A percentile compares a stretch with the other conserved stretches of the same genome.
phyloP scores from a whole-genome alignment of 2,888 invertebrate genomes.

The Oligia fasciuncula region DNA sequence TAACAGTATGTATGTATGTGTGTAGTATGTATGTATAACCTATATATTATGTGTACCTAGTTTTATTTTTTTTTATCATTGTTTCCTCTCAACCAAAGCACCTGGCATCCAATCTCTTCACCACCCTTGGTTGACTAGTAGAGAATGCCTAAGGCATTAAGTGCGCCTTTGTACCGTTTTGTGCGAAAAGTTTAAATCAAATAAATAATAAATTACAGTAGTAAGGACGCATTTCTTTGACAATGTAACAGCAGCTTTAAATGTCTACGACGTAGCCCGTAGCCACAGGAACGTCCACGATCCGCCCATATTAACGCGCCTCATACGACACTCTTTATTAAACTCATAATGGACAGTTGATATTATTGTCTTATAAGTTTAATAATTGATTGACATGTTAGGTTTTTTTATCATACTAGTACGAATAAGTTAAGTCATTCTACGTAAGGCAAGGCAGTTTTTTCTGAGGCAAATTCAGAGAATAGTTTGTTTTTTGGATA shows the following conservation, averaged over 20 bases:
- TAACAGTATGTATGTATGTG: not conserved
- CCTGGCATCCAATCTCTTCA: no score
- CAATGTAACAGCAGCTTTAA: slow-evolving; percentile 19
- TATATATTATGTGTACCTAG: no score
- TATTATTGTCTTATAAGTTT: slow-evolving; percentile 33
- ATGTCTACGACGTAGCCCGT: slow-evolving; percentile 78
- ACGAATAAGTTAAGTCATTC: slow-evolving; percentile 19
- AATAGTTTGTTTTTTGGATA: not conserved
- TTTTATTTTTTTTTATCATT: no score
- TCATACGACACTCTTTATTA: slow-evolving; percentile 71
- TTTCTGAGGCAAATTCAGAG: not conserved
- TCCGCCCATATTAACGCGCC: slow-evolving; percentile 75
- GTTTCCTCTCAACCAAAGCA: no score
- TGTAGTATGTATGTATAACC: no score
- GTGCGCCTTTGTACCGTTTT: no score
- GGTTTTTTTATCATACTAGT: not conserved
- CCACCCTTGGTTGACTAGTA: no score
- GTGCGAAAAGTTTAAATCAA: no score
- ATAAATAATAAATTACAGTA: no score
- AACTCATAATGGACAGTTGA: slow-evolving; percentile 49
- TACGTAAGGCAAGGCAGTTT: slow-evolving; percentile 12
- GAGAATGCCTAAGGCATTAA: no score
- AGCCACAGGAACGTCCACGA: slow-evolving; percentile 73
- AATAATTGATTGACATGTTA: slow-evolving; percentile 10
- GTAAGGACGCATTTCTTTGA: slow-evolving; percentile 4